Evolutionary conservation across 2,888 invertebrate species (phyloP).

Genomic region (Athalia circularis): DNA sequence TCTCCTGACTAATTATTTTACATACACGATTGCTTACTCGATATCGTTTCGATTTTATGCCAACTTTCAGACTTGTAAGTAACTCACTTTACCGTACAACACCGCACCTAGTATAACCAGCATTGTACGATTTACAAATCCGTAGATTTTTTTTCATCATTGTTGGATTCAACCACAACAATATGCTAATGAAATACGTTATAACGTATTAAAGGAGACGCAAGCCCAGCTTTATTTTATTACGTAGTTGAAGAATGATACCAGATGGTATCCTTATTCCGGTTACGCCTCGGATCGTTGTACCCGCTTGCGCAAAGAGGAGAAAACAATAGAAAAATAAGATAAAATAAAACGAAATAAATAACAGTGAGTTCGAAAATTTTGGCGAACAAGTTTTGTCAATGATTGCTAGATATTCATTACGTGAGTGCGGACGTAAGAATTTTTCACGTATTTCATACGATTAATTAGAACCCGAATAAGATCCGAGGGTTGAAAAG

Average conservation of each 20-base stretch:
- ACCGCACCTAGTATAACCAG: too few relatives aligned
- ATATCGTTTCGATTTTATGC: background rate
- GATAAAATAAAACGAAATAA: background rate
- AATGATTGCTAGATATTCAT: too few relatives aligned
- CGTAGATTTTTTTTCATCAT: background rate
- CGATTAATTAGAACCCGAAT: too few relatives aligned
- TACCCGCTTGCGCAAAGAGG: too few relatives aligned
- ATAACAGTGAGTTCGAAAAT: too few relatives aligned
- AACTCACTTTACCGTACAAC: background rate
- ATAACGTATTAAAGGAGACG: background rate
- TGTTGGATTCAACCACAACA: background rate
- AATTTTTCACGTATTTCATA: too few relatives aligned
- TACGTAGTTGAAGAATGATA: background rate
- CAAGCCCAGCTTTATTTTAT: slow-evolving; percentile 1
- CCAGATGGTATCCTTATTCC: slow-evolving; percentile 1
- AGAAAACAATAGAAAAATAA: background rate
- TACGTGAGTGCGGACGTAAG: too few relatives aligned
- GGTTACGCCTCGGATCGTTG: background rate
- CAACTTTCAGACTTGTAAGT: too few relatives aligned
- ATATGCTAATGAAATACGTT: slow-evolving; percentile 21
- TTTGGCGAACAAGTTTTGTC: too few relatives aligned
- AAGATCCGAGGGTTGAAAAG: too few relatives aligned
- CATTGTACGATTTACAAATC: background rate
- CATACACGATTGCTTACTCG: background rate
- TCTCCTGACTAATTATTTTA: background rate